phyloP scores from a whole-genome alignment of 2,888 invertebrate genomes.

The Trypoxylon attenuatum region DNA sequence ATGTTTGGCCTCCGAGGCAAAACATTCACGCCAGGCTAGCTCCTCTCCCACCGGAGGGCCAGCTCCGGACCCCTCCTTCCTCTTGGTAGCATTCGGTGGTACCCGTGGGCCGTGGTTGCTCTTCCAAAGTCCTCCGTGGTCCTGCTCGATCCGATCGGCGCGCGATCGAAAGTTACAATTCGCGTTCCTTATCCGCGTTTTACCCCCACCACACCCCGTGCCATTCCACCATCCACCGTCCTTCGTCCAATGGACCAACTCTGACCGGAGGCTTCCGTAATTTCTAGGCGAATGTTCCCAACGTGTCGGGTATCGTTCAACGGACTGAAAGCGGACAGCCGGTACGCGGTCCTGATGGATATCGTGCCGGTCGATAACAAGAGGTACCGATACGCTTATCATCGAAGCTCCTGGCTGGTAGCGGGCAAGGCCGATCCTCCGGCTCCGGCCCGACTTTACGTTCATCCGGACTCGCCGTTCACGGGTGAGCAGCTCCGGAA shows the following conservation, averaged over 20 bases:
- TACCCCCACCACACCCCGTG: neutral
- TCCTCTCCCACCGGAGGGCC: slow-evolving; percentile 20
- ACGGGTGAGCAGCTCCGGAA: slow-evolving; percentile 96
- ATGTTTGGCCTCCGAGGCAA: slow-evolving; percentile 71
- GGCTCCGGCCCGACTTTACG: slow-evolving; percentile 92
- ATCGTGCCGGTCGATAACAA: slow-evolving; percentile 98
- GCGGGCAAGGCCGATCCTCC: slow-evolving; percentile 99
- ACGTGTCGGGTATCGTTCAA: slow-evolving; percentile 96
- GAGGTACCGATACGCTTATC: slow-evolving; percentile 98
- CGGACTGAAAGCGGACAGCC: slow-evolving; percentile 86
- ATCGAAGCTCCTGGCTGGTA: slow-evolving; percentile 97
- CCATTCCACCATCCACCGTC: too few relatives aligned
- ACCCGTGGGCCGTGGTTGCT: too few relatives aligned
- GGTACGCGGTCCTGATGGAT: slow-evolving; percentile 95
- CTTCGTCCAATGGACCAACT: neutral
- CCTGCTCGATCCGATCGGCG: neutral
- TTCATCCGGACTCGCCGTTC: slow-evolving; percentile 97
- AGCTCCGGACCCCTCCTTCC: neutral
- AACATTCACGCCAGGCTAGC: slow-evolving; percentile 62
- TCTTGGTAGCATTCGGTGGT: too few relatives aligned
- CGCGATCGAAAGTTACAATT: too few relatives aligned
- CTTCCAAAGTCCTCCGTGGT: too few relatives aligned
- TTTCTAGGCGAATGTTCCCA: slow-evolving; percentile 96
- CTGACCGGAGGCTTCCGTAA: too few relatives aligned
- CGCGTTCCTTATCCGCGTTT: neutral